Evolutionary conservation across 2,888 invertebrate species (phyloP), one percentile per base, ranked within the genome.

Genomic region (Phrixothrix hirtus): DNA sequence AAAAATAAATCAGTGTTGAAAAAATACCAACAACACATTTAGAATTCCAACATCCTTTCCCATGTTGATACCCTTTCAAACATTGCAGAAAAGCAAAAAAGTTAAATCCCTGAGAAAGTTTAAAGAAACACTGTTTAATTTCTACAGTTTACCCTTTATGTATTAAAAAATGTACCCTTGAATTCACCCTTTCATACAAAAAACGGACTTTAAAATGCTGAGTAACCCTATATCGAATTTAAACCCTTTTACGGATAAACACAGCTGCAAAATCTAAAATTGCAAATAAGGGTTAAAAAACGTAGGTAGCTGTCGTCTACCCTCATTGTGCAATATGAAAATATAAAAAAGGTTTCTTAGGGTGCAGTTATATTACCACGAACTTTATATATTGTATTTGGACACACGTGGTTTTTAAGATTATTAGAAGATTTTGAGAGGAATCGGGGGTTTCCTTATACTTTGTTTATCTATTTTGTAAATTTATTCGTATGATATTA

Each of bases 221-320:
- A 51, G 61, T 58, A 61, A 61, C 61, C 61, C 61, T 61, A 61
- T 57, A 58, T 58, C 55, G 52, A 58, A 58, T 61, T 61, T 61
- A 61, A 61, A 61, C 61, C 61, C 61, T 61, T 55, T 61, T 59
- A 57, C 55, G 58, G 51, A 58, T 61, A 61, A 61, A 61, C 61
- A 61, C 61, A 61, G 61, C 61, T 61, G 61, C 58, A 49, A 55
- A 53, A 55, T 56, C 52, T 56, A 37, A 48, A 57, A 57, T 55
- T 52, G 57, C 49, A 55, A 57, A 59, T 48, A 57, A 53, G 58
- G 59, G 58, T 57, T 47, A 32, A 52, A 59, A 58, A 58, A 50
- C 10, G 46, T 39, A 47, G 47, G 49, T 47, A 54, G 39, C 35
- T 11, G 7, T n/a, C 11, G 42, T 34, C 41, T 44, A 44, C 43